Evolutionary conservation across 2,888 invertebrate species (phyloP).

Genomic region (Seira sanloemensis): DNA sequence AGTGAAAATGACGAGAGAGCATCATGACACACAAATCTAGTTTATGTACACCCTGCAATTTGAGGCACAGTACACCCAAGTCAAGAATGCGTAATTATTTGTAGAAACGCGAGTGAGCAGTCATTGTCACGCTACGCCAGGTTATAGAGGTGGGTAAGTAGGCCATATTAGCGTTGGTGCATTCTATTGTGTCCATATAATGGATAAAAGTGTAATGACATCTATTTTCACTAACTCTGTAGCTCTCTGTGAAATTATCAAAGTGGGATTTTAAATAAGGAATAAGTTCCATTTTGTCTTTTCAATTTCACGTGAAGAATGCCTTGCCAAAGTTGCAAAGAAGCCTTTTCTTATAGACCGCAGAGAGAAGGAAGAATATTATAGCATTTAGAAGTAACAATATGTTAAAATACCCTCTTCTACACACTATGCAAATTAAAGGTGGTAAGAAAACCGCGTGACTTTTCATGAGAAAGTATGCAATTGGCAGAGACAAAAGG

Average conservation of each 20-base stretch:
- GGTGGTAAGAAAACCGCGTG: neutral
- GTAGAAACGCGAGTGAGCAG: constrained; percentile 11
- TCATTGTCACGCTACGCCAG: neutral
- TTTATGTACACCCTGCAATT: constrained; percentile 9
- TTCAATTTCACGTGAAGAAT: neutral
- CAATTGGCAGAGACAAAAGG: neutral
- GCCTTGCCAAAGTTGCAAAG: too few species aligned
- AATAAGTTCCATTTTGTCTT: constrained; percentile 34
- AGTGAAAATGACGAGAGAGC: neutral
- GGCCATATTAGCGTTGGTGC: neutral
- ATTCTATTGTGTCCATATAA: too few species aligned
- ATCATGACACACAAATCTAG: constrained; percentile 46
- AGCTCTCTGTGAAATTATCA: constrained; percentile 33
- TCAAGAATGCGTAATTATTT: constrained; percentile 6
- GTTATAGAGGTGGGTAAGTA: constrained; percentile 15
- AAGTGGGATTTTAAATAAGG: constrained; percentile 17
- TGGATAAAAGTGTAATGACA: constrained; percentile 8
- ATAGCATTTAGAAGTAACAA: too few species aligned
- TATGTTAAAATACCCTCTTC: too few species aligned
- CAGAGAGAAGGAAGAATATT: too few species aligned
- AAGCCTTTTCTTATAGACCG: too few species aligned
- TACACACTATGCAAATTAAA: neutral
- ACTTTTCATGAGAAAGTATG: neutral
- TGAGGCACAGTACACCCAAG: neutral
- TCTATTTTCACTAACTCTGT: constrained; percentile 38